Evolutionary conservation across 2,888 invertebrate genomes (phyloP), one percentile per base, ranked within the genome.

Genomic region (Muschampia staudingeri): DNA sequence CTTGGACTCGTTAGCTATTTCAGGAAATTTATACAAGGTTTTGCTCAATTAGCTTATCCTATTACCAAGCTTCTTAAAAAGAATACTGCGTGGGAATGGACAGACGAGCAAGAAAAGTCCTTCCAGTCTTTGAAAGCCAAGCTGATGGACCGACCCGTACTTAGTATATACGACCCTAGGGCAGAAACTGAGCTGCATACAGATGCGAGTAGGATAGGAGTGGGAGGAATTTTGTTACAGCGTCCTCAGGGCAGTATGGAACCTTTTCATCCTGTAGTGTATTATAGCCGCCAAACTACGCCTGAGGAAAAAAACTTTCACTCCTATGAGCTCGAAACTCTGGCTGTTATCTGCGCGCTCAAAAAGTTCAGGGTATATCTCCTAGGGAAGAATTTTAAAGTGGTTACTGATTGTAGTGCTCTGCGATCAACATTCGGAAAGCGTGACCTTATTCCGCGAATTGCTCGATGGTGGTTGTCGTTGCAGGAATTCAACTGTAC

Each of bases 131-230:
- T 79, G 34, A 79, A 79, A 30, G 2, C 11, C 0, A 8, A n/a
- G 14, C n/a, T 79, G 30, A 56, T 9, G n/a, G 72, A 87, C 85
- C 16, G 86, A 86, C 61, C 83, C 82, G 7, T 88, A 82, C 86
- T 86, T 78, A 25, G 34, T 30, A 82, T 82, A 40, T 82, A 79
- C 86, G 84, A 30, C 88, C 90, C 44, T 75, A 6, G 30, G 76
- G 7, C 78, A 90, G 78, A 83, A 37, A 88, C 87, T 0, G 89
- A 91, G 69, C 73, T 91, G 1, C 91, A 93, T 61, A 92, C 92
- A 0, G 92, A 92, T 79, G 92, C 92, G 0, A 90, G 91, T 77
- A 81, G 87, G n/a, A n/a, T 85, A 1, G 92, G 92, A 88, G 89
- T 79, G 12, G 44, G 78, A 5, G 78, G 72, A 0, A 78, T 78